phyloP scores from a whole-genome alignment of 2,888 invertebrate species.

The Apodemia mormo region DNA sequence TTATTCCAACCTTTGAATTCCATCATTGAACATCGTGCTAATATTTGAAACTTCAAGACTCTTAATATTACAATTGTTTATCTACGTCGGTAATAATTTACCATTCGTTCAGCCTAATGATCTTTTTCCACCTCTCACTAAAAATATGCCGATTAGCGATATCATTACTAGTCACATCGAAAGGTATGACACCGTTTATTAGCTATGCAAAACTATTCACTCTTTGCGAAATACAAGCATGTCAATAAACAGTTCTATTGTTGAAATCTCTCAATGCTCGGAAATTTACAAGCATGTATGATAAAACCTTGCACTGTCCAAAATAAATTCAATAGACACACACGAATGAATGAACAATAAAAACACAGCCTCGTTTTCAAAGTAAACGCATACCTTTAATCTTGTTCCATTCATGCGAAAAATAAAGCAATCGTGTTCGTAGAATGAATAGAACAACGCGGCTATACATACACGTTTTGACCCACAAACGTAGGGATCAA shows the following conservation, averaged over 20 bases:
- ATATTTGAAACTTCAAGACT: too few relatives aligned
- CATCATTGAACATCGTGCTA: too few relatives aligned
- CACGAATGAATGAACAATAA: slow-evolving; percentile 20
- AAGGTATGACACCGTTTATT: too few relatives aligned
- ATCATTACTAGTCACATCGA: too few relatives aligned
- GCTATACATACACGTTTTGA: slow-evolving; percentile 47
- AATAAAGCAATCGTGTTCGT: slow-evolving; percentile 31
- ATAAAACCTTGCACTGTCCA: slow-evolving; percentile 17
- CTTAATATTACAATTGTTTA: too few relatives aligned
- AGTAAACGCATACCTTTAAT: slow-evolving; percentile 26
- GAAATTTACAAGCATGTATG: not conserved
- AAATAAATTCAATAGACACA: slow-evolving; percentile 18
- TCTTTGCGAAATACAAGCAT: too few relatives aligned
- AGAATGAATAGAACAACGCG: slow-evolving; percentile 40
- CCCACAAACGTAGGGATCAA: slow-evolving; percentile 67
- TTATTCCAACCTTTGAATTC: too few relatives aligned
- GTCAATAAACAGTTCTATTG: not conserved
- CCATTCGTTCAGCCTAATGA: too few relatives aligned
- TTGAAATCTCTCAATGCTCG: not conserved
- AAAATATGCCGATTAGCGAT: too few relatives aligned
- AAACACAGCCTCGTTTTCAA: slow-evolving; percentile 26
- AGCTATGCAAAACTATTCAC: too few relatives aligned
- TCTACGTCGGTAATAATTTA: too few relatives aligned
- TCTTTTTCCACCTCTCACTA: too few relatives aligned
- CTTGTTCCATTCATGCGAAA: slow-evolving; percentile 35